A percentile compares a stretch with the other conserved stretches of the same genome.
Evolutionary conservation across 1,140 invertebrate genomes (phyloP).

Genomic region (Elysia chlorotica): DNA sequence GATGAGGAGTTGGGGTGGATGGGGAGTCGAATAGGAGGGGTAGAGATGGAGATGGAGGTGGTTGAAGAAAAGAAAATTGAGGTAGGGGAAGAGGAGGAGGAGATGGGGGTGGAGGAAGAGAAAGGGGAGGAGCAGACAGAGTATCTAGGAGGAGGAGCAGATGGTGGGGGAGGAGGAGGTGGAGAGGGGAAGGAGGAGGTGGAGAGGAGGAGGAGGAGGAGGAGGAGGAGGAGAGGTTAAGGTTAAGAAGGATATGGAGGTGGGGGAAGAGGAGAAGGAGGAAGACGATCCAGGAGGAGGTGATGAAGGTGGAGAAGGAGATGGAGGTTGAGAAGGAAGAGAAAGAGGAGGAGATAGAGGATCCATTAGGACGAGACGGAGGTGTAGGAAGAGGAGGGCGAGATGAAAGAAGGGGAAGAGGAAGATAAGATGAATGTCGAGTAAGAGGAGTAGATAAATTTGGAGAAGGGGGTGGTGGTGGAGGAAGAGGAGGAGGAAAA

Average conservation of each 20-base stretch:
- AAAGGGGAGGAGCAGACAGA: not conserved
- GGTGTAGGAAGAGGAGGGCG: not conserved
- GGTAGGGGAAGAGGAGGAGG: too few relatives aligned
- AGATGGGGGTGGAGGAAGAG: not conserved
- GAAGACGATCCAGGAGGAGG: not conserved
- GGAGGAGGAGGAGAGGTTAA: not conserved
- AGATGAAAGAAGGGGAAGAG: not conserved
- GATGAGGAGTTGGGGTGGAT: not conserved
- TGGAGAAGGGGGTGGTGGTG: not conserved
- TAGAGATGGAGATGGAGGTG: not conserved
- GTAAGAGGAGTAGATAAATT: not conserved
- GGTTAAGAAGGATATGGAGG: not conserved
- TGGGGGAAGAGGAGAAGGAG: not conserved
- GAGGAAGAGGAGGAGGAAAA: too few relatives aligned
- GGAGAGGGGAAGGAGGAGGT: not conserved
- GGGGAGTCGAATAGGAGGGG: not conserved
- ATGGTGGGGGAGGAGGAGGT: not conserved
- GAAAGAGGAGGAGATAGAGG: not conserved
- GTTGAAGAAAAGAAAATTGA: not conserved
- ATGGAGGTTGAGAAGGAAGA: not conserved
- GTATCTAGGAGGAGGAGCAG: not conserved
- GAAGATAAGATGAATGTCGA: not conserved
- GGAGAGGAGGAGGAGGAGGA: too few relatives aligned
- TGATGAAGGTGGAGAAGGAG: not conserved
- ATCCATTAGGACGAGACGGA: not conserved